These are phyloP conservation scores for Macrobrachium rosenbergii DNA, from an alignment of 1,140 invertebrate genomes.

Conservation along the genomic window DNA sequence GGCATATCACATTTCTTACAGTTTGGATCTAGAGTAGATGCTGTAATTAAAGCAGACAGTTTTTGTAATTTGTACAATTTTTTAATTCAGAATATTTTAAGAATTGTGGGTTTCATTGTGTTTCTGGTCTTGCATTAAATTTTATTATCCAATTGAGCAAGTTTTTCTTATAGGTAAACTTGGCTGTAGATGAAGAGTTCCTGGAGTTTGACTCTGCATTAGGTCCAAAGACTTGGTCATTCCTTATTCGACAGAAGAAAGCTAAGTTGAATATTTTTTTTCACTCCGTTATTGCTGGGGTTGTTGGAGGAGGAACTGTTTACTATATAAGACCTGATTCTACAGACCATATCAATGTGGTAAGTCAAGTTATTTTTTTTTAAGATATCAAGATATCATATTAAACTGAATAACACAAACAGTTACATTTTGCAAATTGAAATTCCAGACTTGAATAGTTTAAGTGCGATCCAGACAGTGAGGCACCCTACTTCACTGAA, in stretches of 20 bases:
- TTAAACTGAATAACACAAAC: background rate
- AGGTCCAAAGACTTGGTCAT: slow-evolving; percentile 50
- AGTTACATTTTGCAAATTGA: too few relatives aligned
- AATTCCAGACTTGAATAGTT: background rate
- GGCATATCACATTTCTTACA: too few relatives aligned
- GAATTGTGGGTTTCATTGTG: background rate
- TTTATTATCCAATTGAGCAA: background rate
- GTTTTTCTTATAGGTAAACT: slow-evolving; percentile 27
- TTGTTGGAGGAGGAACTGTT: slow-evolving; percentile 28
- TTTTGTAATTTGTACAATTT: too few relatives aligned
- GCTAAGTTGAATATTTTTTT: slow-evolving; percentile 25
- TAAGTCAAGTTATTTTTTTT: background rate
- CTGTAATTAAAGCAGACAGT: too few relatives aligned
- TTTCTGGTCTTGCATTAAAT: too few relatives aligned
- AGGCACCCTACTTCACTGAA: too few relatives aligned
- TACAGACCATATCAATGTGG: slow-evolving; percentile 23
- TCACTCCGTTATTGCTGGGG: slow-evolving; percentile 23
- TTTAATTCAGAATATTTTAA: background rate
- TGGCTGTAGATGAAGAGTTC: slow-evolving; percentile 47
- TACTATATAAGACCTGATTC: slow-evolving; percentile 40
- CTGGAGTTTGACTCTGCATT: slow-evolving; percentile 47
- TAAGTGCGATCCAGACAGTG: background rate
- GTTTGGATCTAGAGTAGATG: too few relatives aligned
- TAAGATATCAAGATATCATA: background rate
- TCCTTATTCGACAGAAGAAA: slow-evolving; percentile 43